phyloP scores from a whole-genome alignment of 2,797 vertebrate genomes.

The Enteromius unitaeniatus region DNA sequence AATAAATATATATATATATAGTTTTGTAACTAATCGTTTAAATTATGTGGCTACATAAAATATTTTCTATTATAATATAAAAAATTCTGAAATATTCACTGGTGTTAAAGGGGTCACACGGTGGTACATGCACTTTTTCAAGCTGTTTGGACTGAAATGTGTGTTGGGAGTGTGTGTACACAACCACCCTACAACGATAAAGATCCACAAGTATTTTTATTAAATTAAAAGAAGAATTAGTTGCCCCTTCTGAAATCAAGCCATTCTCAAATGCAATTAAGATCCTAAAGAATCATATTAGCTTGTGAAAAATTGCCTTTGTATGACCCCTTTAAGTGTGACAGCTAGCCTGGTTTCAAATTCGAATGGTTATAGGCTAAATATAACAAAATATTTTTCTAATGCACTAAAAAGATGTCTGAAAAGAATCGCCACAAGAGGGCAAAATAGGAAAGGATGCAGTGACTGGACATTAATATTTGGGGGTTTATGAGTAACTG shows the following conservation, averaged over 20 bases:
- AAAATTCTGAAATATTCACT: neutral
- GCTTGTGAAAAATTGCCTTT: too few species aligned
- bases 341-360: neutral
- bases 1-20: too few species aligned
- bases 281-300: too few species aligned
- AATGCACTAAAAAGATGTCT: neutral
- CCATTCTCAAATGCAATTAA: too few species aligned
- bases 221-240: too few species aligned
- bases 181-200: too few species aligned
- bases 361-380: neutral
- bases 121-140: too few species aligned
- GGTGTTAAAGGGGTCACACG: neutral
- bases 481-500: neutral
- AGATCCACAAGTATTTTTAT: too few species aligned
- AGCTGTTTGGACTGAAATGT: too few species aligned
- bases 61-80: too few species aligned
- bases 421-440: conserved; percentile 22
- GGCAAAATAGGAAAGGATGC: neutral
- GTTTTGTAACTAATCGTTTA: neutral
- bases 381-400: neutral
- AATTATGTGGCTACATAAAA: neutral
- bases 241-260: too few species aligned
- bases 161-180: too few species aligned
- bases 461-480: neutral
- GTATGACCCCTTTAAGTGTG: neutral